Evolutionary conservation across 2,888 invertebrate genomes (phyloP), one percentile per base, ranked within the genome.

Genomic region (Ephialtes manifestator): DNA sequence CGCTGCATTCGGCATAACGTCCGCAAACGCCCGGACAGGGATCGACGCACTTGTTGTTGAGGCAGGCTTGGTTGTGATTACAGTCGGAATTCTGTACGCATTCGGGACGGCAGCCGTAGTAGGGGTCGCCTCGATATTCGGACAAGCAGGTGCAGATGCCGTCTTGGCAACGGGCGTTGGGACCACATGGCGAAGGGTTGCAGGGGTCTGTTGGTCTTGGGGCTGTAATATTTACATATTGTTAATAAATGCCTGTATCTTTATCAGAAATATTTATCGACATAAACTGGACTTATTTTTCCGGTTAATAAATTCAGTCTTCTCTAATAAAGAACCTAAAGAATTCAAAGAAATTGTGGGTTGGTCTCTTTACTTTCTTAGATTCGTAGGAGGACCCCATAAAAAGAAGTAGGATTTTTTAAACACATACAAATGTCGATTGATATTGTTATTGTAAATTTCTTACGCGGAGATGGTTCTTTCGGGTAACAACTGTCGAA

Each of bases 1-100:
- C 97, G 89, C 96, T 95, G 91, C 98, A 98, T 83, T 96, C 95
- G 1, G 97, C 97, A 91, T 96, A 96, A 75, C 95, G 94, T 15
- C 97, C 98, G 92, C 98, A 98, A 90, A 97, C 96, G 87, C 97
- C 97, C 20, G 96, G 95, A 89, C 98, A 98, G 5, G 98, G 98
- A 93, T 98, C 96, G 24, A 96, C 94, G 92, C 98, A 98, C 94
- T 97, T 97, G 85, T 96, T 97, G 88, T 96, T 96, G 46, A 97
- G 95, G 92, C 98, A 98, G 20, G 98, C 97, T 91, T 96, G 96
- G 91, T 97, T 96, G 74, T 95, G 94, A 0, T 96, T 94, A 92
- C 98, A 98, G 90, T 98, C 98, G 0, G 96, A 95, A 92, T 97
- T 98, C 11, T 97, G 94, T 0, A 97, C 96, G 93, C 98, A 98